Evolutionary conservation across 1,140 invertebrate genomes (phyloP), one percentile per base, ranked within the genome.

Genomic region (Panulirus ornatus): DNA sequence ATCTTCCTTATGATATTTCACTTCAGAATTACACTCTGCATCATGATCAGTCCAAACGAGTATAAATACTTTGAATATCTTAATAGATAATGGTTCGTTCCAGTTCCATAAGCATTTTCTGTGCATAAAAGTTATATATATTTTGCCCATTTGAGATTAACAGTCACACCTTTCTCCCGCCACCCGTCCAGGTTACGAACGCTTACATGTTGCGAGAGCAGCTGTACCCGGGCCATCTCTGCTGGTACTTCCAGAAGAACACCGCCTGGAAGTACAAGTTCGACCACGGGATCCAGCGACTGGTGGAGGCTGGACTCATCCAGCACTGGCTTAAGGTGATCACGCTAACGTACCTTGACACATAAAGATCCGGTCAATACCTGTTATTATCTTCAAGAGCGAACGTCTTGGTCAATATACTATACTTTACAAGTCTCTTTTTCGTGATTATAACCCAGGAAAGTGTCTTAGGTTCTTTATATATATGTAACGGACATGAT

Each of bases 191-290:
- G 87, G 76, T 44, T 11, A 79, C 54, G 16, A 84, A 84, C 44
- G 30, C 88, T 0, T 90, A 75, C 66, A 73, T 90, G 88, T 54
- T 84, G 2, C 63, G 42, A 30, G 81, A 84, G 1, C 88, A 90
- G 81, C 71, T 90, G 40, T 84, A 84, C 66, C 88, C 88, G 5
- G 81, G 81, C 0, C 79, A 90, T 42, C 44, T 90, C 81, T 90
- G 88, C 44, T 90, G 88, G 88, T 90, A 90, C 81, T 90, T 90
- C 79, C 76, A 83, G 11, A 90, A 90, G 66, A 90, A 90, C 38
- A 90, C 88, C 0, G 63, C 88, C 2, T 84, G 75, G 70, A 84
- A 84, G 71, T 84, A 83, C 36, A 90, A 84, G 81, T 90, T 84
- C 42, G 81, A 90, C 38, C 16, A 54, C 14, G 47, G 58, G 22